Conservation (phyloP, 1,140 invertebrate species). For the Drosophila murphyi region DNA sequence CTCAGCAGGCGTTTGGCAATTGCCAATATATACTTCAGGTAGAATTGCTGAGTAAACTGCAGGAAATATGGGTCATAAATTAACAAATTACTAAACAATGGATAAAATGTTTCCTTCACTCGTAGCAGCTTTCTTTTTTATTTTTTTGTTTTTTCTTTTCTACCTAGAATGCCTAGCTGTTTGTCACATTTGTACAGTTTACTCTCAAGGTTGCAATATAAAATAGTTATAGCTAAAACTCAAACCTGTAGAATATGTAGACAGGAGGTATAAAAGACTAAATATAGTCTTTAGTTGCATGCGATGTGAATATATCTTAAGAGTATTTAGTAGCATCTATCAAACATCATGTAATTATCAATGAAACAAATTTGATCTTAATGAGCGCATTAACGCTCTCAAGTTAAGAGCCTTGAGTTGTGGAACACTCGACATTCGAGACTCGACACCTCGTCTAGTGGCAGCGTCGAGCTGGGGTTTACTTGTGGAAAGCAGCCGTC, state of each 20-base stretch:
- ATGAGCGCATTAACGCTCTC: slow-evolving; percentile 70
- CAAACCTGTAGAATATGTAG: neutral
- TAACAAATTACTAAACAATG: slow-evolving; percentile 64
- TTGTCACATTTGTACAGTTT: neutral
- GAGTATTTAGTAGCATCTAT: neutral
- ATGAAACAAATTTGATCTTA: slow-evolving; percentile 78
- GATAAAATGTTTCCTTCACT: slow-evolving; percentile 25
- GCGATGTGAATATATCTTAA: neutral
- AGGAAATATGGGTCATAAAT: slow-evolving; percentile 78
- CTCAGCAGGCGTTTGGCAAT: slow-evolving; percentile 10
- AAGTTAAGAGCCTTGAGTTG: slow-evolving; percentile 9
- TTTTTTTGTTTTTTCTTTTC: slow-evolving; percentile 3
- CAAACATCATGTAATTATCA: slow-evolving; percentile 64
- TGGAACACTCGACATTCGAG: slow-evolving; percentile 5
- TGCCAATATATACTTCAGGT: slow-evolving; percentile 47
- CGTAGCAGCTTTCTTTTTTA: slow-evolving; percentile 38
- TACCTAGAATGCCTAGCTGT: slow-evolving; percentile 11
- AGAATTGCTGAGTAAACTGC: slow-evolving; percentile 41
- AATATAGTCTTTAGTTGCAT: neutral
- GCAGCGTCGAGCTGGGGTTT: slow-evolving; percentile 18
- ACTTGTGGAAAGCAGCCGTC: slow-evolving; percentile 43
- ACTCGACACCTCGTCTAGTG: slow-evolving; percentile 31
- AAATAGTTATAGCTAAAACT: too few species aligned
- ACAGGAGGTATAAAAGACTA: neutral
- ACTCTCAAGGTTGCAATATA: slow-evolving; percentile 13